Percentiles rank a stretch among this genome's conserved stretches.
Evolutionary conservation across 2,888 invertebrate species (phyloP).

Genomic region (Sphinx pinastri): DNA sequence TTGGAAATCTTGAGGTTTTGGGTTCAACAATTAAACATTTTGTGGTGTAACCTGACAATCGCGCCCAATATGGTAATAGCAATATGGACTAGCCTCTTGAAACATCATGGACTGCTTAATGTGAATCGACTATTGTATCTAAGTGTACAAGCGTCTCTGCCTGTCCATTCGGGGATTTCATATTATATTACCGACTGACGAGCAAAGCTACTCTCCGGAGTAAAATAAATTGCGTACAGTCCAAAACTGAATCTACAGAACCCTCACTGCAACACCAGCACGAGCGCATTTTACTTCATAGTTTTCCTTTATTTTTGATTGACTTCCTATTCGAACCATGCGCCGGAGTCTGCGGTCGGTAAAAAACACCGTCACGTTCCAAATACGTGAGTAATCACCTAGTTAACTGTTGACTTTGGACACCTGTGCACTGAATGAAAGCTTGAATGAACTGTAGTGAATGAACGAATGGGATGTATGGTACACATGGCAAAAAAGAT

Average conservation of each 20-base stretch:
- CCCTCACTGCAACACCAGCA: background rate
- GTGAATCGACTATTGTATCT: too few species aligned
- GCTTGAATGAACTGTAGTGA: conserved; percentile 31
- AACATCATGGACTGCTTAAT: too few species aligned
- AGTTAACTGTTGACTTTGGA: conserved; percentile 70
- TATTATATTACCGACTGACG: too few species aligned
- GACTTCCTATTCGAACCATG: conserved; percentile 45
- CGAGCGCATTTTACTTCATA: conserved; percentile 35
- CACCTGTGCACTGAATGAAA: conserved; percentile 47
- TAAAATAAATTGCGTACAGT: background rate
- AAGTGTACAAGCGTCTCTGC: too few species aligned
- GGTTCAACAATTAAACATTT: too few species aligned
- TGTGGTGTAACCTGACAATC: too few species aligned
- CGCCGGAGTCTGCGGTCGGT: conserved; percentile 44
- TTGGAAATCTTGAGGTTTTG: too few species aligned
- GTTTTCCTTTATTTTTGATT: conserved; percentile 38
- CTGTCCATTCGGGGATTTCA: too few species aligned
- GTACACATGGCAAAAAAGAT: background rate
- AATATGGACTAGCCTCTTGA: too few species aligned
- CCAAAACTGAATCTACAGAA: conserved; percentile 25
- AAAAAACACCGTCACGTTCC: conserved; percentile 56
- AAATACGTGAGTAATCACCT: conserved; percentile 73
- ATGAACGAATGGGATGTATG: conserved; percentile 11
- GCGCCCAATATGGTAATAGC: too few species aligned
- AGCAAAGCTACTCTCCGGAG: too few species aligned